phyloP scores from a whole-genome alignment of 1,140 invertebrate species.

The Ips typographus region DNA sequence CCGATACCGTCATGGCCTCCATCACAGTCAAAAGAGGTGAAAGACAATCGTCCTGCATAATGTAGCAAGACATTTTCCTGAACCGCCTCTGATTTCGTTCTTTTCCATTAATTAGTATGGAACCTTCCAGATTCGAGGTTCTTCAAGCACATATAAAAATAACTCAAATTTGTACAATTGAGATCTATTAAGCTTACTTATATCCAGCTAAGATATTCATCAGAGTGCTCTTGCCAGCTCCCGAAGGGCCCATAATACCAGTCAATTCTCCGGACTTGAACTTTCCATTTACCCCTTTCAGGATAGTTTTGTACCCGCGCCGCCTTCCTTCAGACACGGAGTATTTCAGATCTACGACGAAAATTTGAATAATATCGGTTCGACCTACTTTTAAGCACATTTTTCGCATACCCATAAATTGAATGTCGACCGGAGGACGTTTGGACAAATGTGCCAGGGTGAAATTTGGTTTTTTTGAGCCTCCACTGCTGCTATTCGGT shows the following conservation, averaged over 20 bases:
- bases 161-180: not conserved
- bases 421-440: constrained; percentile 75
- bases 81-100: constrained; percentile 83
- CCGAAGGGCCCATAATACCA: constrained; percentile 92
- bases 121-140: constrained; percentile 73
- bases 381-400: not conserved
- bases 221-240: constrained; percentile 86
- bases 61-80: constrained; percentile 91
- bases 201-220: constrained; percentile 87
- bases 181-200: constrained; percentile 63
- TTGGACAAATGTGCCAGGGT: constrained; percentile 78
- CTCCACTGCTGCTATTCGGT: constrained; percentile 59
- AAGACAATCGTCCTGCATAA: constrained; percentile 94
- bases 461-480: constrained; percentile 49
- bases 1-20: constrained; percentile 88
- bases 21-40: constrained; percentile 83
- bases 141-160: constrained; percentile 53
- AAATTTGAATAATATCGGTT: constrained; percentile 10
- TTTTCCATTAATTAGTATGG: constrained; percentile 81
- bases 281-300: constrained; percentile 82
- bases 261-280: constrained; percentile 83
- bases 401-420: constrained; percentile 28
- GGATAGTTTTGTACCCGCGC: constrained; percentile 67
- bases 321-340: constrained; percentile 37
- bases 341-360: constrained; percentile 34